Conservation (phyloP, 1,140 invertebrate species). For the Goniozus legneri region DNA sequence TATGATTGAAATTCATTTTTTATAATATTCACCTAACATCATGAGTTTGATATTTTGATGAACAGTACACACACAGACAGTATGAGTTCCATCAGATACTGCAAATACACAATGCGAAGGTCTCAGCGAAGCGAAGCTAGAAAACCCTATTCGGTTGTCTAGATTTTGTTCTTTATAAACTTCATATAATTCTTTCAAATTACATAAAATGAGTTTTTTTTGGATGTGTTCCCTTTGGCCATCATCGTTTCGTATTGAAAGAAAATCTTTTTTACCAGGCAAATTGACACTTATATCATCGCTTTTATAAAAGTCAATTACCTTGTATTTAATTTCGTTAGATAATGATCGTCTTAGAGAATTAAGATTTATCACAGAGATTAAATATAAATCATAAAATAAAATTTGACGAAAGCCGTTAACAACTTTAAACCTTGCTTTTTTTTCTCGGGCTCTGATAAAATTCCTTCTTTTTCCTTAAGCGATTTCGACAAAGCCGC, state of each 20-base stretch:
- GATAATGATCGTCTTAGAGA: neutral
- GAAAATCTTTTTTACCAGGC: constrained; percentile 18
- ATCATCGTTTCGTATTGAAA: constrained; percentile 11
- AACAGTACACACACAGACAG: constrained; percentile 23
- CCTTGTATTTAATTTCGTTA: neutral
- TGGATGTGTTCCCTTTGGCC: constrained; percentile 9
- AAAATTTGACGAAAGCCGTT: neutral
- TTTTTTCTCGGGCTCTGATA: neutral
- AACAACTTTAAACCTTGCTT: neutral
- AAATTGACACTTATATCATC: constrained; percentile 1
- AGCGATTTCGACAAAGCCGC: neutral
- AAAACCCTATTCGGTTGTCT: constrained; percentile 20
- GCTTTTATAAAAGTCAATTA: constrained; percentile 1
- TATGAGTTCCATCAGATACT: constrained; percentile 19
- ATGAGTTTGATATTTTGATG: constrained; percentile 30
- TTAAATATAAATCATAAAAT: neutral
- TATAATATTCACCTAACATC: constrained; percentile 5
- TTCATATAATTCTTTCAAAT: constrained; percentile 18
- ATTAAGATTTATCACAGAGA: neutral
- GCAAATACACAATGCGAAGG: constrained; percentile 20
- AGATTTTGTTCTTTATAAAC: constrained; percentile 7
- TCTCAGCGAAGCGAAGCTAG: constrained; percentile 19
- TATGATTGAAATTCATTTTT: neutral
- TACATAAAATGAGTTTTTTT: constrained; percentile 19
- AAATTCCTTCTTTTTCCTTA: neutral